Conservation (phyloP, 2,888 invertebrate genomes). For the Hypercompe scribonia region DNA sequence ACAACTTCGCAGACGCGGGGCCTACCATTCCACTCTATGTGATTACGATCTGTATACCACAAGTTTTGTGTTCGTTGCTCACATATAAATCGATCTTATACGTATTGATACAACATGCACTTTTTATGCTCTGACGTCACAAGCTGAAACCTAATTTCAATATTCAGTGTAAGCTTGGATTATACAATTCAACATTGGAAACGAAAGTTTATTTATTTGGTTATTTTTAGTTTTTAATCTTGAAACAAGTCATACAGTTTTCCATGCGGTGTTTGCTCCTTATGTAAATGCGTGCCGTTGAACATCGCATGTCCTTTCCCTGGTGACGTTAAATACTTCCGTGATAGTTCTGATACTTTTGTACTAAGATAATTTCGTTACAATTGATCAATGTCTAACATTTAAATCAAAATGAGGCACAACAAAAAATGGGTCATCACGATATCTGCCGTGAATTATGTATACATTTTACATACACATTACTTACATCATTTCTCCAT, state of each 20-base stretch:
- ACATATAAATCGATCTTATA: conserved; percentile 6
- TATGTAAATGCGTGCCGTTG: background rate
- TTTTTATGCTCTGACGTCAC: conserved; percentile 3
- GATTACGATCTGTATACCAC: conserved; percentile 37
- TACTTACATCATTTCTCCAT: no score
- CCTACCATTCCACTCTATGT: conserved; percentile 35
- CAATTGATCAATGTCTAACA: no score
- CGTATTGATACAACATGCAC: conserved; percentile 14
- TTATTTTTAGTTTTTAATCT: background rate
- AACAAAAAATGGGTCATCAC: no score
- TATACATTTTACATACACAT: no score
- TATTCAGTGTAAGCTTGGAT: background rate
- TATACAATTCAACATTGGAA: background rate
- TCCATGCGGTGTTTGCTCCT: background rate
- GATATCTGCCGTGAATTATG: no score
- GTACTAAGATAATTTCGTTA: no score
- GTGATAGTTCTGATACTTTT: background rate
- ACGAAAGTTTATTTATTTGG: background rate
- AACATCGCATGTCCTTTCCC: background rate
- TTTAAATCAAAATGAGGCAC: no score
- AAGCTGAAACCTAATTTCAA: background rate
- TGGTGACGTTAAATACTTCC: background rate
- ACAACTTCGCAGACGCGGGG: conserved; percentile 62
- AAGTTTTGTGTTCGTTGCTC: conserved; percentile 45
- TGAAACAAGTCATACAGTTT: background rate